Percentiles rank a stretch among this genome's conserved stretches.
These are phyloP conservation scores for Axinella damicornis DNA, from an alignment of 37 sponge, comb jelly and placozoan species.

Conservation along the genomic window DNA sequence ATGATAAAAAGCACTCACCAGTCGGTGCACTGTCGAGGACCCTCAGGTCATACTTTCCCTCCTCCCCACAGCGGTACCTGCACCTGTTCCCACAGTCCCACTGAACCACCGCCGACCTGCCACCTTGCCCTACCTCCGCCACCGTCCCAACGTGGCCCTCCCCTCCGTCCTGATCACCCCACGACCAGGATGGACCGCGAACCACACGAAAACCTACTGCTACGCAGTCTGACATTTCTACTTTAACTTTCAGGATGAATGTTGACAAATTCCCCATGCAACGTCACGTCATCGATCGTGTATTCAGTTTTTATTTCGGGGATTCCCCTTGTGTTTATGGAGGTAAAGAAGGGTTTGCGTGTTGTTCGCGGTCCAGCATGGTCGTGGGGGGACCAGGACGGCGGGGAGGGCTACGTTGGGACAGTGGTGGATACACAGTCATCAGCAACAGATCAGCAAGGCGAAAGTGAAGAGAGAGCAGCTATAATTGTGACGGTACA, in stretches of 20 bases:
- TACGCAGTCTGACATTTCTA: no score
- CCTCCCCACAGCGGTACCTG: conserved; percentile 71
- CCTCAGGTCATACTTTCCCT: conserved; percentile 73
- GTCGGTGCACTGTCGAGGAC: conserved; percentile 69
- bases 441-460: neutral
- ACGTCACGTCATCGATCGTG: no score
- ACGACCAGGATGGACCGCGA: conserved; percentile 90
- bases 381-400: conserved; percentile 74
- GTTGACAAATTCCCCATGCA: no score
- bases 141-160: conserved; percentile 88
- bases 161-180: conserved; percentile 88
- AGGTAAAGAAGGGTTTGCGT: conserved; percentile 26
- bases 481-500: conserved; percentile 60
- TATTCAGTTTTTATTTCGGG: no score
- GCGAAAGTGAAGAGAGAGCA: neutral
- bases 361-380: conserved; percentile 73
- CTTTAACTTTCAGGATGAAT: no score
- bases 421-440: conserved; percentile 57
- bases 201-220: conserved; percentile 81
- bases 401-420: conserved; percentile 67
- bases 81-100: conserved; percentile 87
- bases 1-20: no score
- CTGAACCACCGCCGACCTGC: conserved; percentile 72
- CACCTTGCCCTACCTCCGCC: conserved; percentile 46
- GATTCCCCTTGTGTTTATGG: no score